Evolutionary conservation across 1,140 invertebrate genomes (phyloP), one percentile per base, ranked within the genome.

Genomic region (Drosophila trapezifrons): DNA sequence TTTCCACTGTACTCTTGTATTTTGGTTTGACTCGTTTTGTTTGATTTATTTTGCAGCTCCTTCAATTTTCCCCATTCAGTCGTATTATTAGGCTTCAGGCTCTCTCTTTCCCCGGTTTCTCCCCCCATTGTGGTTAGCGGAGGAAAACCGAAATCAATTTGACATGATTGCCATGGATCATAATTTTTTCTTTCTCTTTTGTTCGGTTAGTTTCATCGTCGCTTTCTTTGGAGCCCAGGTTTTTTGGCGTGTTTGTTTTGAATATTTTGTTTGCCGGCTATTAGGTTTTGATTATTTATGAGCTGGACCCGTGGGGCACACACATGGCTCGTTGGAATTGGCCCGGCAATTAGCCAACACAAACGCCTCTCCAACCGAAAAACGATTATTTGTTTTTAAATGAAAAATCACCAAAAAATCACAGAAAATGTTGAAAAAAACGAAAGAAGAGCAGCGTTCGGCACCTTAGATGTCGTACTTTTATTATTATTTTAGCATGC

Each of bases 91-190:
- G 78, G 60, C 57, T 43, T 20, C 20, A 13, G 66, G 65, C 69
- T 72, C 42, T 67, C 64, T 70, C 64, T 69, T 29, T 32, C 13
- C 42, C 37, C 32, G 58, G 3, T 66, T 59, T n/a, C 46, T 27
- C 27, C 42, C 64, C 27, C 25, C 32, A 27, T 63, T 80, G 57
- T 35, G 60, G 69, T 67, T 62, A 25, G 69, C 47, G 54, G 29
- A 51, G 38, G 47, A 51, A 43, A 51, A 42, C 47, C 66, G 56
- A 84, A 84, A 84, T 85, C 78, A 86, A 85, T 85, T 85, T 86
- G 81, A 85, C 81, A 85, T 85, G 81, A 85, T 85, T 85, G 82
- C 78, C 69, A 71, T 75, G 76, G 82, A 85, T 86, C 82, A 85
- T 86, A 86, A 85, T 81, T 86, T 75, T 70, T 46, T 70, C 38